Base-by-base conservation (phyloP, 92 coral and sea anemone genomes). In the Phenganax subtilis region DNA sequence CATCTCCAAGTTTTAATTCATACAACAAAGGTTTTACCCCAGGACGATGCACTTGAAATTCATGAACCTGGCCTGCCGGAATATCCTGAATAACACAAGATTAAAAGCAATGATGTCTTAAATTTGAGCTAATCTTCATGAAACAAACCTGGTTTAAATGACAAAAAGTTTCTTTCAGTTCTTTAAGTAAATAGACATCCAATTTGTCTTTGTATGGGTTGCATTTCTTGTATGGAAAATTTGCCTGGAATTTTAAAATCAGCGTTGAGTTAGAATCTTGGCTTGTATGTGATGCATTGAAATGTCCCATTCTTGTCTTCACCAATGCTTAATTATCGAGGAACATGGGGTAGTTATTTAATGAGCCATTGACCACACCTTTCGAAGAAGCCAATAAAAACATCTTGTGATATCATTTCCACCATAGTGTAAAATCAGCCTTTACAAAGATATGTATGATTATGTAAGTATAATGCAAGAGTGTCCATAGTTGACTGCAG, bases 1-100 rank as follows among this genome's bases (percentile, higher is more conserved):
- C 99, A 75, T 96, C 97, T 12, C 99, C 99, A 71, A 96, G 90
- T 89, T 96, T 96, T 62, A 96, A 76, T 73, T 92, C 90, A 83
- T 88, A 96, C 59, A 94, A 85, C 67, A 82, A 83, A 55, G 99
- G 99, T 75, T 87, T 85, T 57, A 73, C 84, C 52, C 87, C 85
- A 67, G 96, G 99, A 47, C 97, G 92, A 30, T 92, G 96, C 29
- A 96, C 99, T 73, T 96, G 99, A 79, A 96, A 96, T 92, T 96
- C 99, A 66, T 92, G 99, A 25, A 96, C 90, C 68, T 88, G 97
- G 55, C 99, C 99, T 55, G 97, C 89, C 15, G 91, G 89, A 54
- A 96, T 96, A 17, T 96, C 99, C 99, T 92, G 83, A 37, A 37
- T 37, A 37, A 37, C 2, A 37, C 47, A 37, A 37, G 47, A 37